Evolutionary conservation across 2,797 vertebrate genomes (phyloP).

Genomic region (Prionace glauca): DNA sequence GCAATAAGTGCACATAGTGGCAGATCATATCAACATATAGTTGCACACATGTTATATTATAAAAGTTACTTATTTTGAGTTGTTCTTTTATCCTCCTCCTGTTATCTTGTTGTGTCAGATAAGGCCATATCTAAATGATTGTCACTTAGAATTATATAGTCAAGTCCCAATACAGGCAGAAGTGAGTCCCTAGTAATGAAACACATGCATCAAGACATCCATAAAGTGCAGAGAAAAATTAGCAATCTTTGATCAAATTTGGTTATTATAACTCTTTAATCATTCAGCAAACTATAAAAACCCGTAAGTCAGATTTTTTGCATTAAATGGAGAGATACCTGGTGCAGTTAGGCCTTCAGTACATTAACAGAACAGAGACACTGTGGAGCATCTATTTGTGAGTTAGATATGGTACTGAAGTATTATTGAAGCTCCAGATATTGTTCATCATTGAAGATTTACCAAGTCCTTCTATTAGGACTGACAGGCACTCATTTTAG

Average conservation of each 20-base stretch:
- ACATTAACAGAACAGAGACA: neutral
- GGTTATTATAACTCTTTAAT: neutral
- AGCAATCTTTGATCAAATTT: neutral
- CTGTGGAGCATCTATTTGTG: neutral
- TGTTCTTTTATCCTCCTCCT: neutral
- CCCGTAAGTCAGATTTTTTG: neutral
- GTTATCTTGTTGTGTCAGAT: neutral
- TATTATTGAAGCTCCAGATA: neutral
- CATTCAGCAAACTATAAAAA: neutral
- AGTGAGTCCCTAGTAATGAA: neutral
- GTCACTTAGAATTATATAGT: neutral
- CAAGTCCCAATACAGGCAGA: neutral
- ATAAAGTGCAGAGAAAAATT: neutral
- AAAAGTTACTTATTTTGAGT: neutral
- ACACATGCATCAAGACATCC: neutral
- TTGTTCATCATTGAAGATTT: neutral
- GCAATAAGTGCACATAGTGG: neutral
- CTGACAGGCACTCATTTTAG: neutral
- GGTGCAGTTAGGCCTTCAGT: neutral
- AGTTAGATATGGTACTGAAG: neutral
- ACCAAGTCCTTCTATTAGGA: neutral
- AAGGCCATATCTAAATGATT: neutral
- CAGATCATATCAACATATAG: neutral
- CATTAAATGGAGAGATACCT: neutral
- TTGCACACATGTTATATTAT: neutral